Evolutionary conservation across 2,888 invertebrate species (phyloP).

Genomic region (Scaptomyza cyrtandrae): DNA sequence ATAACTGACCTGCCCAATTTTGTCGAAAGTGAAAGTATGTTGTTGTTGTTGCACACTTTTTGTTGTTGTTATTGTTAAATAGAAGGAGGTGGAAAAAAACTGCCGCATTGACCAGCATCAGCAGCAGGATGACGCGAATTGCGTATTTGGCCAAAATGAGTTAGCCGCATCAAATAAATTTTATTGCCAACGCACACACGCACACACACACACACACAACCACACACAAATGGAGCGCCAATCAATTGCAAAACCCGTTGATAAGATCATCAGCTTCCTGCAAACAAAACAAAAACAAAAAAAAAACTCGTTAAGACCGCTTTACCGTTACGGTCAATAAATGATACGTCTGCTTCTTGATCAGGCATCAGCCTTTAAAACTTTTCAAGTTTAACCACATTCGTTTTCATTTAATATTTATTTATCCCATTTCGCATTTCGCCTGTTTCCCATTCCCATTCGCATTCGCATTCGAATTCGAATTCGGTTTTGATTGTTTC

Average conservation of each 20-base stretch:
- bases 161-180: constrained; percentile 61
- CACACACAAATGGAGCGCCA: constrained; percentile 37
- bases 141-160: constrained; percentile 48
- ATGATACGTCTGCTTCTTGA: constrained; percentile 16
- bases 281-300: constrained; percentile 17
- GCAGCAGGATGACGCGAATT: constrained; percentile 53
- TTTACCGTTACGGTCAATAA: constrained; percentile 25
- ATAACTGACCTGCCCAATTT: constrained; percentile 71
- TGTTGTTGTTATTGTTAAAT: constrained; percentile 20
- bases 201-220: constrained; percentile 18
- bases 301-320: constrained; percentile 28
- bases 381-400: constrained; percentile 57
- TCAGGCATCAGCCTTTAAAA: background rate
- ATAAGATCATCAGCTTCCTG: constrained; percentile 56
- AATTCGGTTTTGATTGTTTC: constrained; percentile 44
- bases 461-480: constrained; percentile 6
- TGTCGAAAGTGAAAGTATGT: constrained; percentile 69
- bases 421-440: constrained; percentile 6
- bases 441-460: background rate
- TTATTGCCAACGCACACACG: constrained; percentile 45
- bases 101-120: constrained; percentile 58
- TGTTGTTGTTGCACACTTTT: constrained; percentile 29
- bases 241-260: constrained; percentile 44
- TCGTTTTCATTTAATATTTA: constrained; percentile 22
- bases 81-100: constrained; percentile 41